Evolutionary conservation across 2,797 vertebrate genomes (phyloP).

Genomic region (Chromobotia macracanthus): DNA sequence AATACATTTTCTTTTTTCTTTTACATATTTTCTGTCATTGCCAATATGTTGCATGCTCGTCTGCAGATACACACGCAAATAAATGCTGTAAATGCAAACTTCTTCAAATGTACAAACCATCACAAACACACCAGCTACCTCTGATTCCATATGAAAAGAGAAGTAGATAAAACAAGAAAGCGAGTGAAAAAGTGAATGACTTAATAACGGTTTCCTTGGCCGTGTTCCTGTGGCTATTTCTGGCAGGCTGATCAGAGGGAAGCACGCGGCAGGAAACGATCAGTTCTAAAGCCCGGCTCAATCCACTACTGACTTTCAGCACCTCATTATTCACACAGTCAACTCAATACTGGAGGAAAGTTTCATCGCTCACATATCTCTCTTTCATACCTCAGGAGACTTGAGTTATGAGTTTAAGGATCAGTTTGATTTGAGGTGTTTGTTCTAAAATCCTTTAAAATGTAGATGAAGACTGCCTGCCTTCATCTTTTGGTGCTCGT

Average conservation of each 20-base stretch:
- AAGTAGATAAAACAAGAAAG: constrained; percentile 34
- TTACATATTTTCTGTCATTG: not conserved
- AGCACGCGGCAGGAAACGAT: constrained; percentile 53
- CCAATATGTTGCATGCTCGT: not conserved
- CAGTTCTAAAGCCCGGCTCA: constrained; percentile 18
- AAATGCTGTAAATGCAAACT: constrained; percentile 17
- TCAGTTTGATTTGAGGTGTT: too few species aligned
- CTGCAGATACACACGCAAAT: not conserved
- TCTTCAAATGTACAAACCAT: constrained; percentile 19
- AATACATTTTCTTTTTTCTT: not conserved
- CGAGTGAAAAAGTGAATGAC: constrained; percentile 57
- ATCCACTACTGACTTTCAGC: not conserved
- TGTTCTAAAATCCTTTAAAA: too few species aligned
- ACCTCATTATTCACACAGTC: not conserved
- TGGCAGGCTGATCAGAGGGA: constrained; percentile 60
- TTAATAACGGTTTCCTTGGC: constrained; percentile 69
- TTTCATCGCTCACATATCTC: not conserved
- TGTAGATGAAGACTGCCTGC: too few species aligned
- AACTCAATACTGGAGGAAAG: not conserved
- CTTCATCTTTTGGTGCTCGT: too few species aligned
- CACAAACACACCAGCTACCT: constrained; percentile 60
- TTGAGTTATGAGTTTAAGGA: too few species aligned
- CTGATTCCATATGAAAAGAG: constrained; percentile 64
- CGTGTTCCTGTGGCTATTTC: constrained; percentile 63
- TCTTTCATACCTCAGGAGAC: not conserved